Conservation (phyloP, 2,113 vertebrate genomes). For the Gymnobelideus leadbeateri region DNA sequence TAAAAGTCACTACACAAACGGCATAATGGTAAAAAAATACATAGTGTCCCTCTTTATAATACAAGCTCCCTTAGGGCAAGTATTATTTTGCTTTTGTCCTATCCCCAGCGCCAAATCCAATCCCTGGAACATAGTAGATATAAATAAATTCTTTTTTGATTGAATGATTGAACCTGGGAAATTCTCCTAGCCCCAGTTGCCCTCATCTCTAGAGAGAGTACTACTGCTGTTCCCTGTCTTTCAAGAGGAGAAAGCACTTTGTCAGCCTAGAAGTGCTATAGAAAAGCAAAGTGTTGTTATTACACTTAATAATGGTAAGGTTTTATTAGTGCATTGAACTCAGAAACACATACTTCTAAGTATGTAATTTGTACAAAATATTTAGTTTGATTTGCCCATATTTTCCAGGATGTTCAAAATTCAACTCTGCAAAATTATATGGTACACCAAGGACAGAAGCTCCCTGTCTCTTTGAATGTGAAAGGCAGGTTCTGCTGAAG, state of each 20-base stretch:
- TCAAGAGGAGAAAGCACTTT: background rate
- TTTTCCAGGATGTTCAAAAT: slow-evolving; percentile 3
- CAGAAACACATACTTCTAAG: background rate
- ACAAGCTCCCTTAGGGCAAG: background rate
- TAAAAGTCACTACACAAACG: background rate
- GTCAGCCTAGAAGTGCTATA: background rate
- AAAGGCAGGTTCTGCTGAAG: background rate
- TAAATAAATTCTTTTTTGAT: background rate
- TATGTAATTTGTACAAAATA: background rate
- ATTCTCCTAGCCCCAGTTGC: background rate
- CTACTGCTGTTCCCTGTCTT: background rate
- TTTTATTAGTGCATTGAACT: background rate
- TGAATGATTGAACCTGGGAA: background rate
- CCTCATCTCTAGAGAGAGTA: background rate
- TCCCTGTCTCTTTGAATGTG: background rate
- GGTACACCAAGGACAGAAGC: background rate
- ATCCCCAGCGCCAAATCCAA: background rate
- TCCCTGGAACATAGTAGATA: background rate
- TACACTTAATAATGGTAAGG: background rate
- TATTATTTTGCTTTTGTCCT: background rate
- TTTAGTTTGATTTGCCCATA: background rate
- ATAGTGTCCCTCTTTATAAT: background rate
- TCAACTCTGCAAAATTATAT: background rate
- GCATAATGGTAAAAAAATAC: background rate
- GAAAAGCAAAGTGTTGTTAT: background rate